Conservation (phyloP, 1,140 invertebrate genomes). For the Hylaeus volcanicus region DNA sequence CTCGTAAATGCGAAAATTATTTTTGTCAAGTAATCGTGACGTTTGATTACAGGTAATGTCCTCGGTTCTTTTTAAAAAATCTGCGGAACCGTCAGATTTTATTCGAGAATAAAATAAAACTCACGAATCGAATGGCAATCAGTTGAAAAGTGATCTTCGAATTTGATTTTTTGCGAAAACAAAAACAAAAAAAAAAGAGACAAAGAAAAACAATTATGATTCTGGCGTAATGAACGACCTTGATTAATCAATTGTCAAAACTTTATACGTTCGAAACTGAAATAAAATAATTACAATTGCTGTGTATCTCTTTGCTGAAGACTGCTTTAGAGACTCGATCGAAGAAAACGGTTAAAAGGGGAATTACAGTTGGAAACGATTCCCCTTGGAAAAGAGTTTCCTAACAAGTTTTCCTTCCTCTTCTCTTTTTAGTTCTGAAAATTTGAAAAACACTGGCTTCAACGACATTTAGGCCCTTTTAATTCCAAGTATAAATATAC, state of each 20-base stretch:
- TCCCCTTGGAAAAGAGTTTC: conserved; percentile 6
- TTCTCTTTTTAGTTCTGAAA: conserved; percentile 30
- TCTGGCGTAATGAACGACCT: background rate
- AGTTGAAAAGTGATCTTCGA: background rate
- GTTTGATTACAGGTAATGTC: conserved; percentile 45
- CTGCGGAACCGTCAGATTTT: background rate
- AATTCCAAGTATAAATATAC: conserved; percentile 43
- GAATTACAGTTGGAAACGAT: conserved; percentile 1
- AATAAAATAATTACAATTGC: background rate
- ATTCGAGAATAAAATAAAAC: background rate
- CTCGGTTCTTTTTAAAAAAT: background rate
- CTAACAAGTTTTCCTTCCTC: conserved; percentile 7
- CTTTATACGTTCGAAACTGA: background rate
- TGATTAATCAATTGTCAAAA: no score
- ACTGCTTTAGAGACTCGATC: background rate
- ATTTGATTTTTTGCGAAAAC: no score
- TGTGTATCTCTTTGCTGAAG: background rate
- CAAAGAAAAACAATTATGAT: background rate
- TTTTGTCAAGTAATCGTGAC: conserved; percentile 46
- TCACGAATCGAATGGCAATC: background rate
- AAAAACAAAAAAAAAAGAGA: background rate
- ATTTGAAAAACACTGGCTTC: conserved; percentile 35
- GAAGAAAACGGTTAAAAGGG: background rate
- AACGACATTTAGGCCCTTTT: conserved; percentile 41
- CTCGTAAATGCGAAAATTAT: conserved; percentile 66